Percentiles rank a stretch among this genome's conserved stretches.
These are phyloP conservation scores for Ginglymostoma cirratum DNA, from an alignment of 2,113 vertebrate species.

Conservation along the genomic window DNA sequence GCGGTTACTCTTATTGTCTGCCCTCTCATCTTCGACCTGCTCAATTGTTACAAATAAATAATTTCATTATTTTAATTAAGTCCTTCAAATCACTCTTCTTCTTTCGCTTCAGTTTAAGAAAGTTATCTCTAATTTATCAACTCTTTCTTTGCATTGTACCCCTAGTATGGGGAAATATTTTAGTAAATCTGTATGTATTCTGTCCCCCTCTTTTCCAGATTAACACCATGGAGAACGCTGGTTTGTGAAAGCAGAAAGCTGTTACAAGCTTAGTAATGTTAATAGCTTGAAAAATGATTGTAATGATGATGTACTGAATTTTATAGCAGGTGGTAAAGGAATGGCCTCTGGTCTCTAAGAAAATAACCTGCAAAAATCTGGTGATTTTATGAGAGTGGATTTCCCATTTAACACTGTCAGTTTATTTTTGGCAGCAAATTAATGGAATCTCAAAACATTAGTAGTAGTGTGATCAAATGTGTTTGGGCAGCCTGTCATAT, in stretches of 20 bases:
- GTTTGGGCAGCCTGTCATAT: background rate
- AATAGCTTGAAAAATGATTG: background rate
- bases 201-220: background rate
- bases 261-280: background rate
- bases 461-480: background rate
- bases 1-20: background rate
- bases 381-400: no score
- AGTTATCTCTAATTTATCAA: background rate
- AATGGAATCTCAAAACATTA: background rate
- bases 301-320: background rate
- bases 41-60: background rate
- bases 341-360: no score
- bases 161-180: background rate
- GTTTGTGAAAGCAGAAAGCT: background rate
- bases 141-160: background rate
- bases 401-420: background rate
- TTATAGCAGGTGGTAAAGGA: background rate
- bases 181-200: background rate
- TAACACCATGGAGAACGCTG: background rate
- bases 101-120: background rate
- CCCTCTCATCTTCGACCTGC: background rate
- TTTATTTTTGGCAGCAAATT: background rate
- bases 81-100: background rate
- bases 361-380: no score
- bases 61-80: background rate